These are phyloP conservation scores for Emberiza fucata DNA, from an alignment of 2,113 vertebrate genomes.

Conservation along the genomic window DNA sequence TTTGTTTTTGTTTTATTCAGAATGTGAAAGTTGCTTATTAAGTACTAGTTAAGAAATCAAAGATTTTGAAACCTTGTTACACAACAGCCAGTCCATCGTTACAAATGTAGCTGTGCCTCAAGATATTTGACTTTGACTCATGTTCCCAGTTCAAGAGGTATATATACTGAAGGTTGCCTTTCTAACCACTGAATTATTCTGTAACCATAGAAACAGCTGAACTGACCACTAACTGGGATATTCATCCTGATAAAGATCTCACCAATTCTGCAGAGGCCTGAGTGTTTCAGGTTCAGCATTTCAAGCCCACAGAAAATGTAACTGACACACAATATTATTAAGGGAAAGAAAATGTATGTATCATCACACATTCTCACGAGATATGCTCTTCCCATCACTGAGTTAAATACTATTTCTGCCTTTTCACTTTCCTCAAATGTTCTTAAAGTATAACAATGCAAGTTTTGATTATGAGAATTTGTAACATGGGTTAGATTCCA, in stretches of 20 bases:
- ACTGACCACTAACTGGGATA: background rate
- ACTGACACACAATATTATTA: background rate
- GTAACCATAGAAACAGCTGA: conserved; percentile 34
- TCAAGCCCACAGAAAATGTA: background rate
- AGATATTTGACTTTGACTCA: background rate
- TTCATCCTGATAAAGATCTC: background rate
- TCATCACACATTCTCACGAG: background rate
- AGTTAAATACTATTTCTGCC: background rate
- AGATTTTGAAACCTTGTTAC: background rate
- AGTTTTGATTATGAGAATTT: background rate
- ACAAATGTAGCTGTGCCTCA: background rate
- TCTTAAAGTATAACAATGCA: background rate
- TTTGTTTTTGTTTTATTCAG: background rate
- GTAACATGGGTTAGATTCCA: background rate
- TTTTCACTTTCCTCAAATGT: background rate
- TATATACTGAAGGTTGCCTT: background rate
- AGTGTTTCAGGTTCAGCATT: background rate
- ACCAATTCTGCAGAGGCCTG: background rate
- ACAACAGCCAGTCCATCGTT: background rate
- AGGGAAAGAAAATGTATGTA: background rate
- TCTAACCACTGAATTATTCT: background rate
- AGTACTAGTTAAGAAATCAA: background rate
- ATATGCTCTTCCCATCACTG: background rate
- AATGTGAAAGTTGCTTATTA: background rate
- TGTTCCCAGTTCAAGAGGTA: background rate